Base-by-base conservation (phyloP, 2,113 vertebrate genomes). In the Sorex fumeus region DNA sequence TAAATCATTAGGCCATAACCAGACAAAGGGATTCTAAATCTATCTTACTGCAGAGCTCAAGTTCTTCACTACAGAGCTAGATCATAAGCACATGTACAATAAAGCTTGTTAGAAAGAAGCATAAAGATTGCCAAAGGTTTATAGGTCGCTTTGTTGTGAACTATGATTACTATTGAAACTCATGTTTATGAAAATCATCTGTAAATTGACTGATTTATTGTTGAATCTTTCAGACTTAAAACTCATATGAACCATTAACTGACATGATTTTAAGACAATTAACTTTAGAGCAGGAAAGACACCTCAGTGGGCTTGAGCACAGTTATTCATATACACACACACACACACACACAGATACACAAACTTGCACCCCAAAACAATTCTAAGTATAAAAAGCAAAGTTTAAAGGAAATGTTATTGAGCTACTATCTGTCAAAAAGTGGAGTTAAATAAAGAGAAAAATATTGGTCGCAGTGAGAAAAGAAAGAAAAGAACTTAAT, bases 181-280 rank as follows among this genome's bases (percentile, higher is more conserved):
- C n/a, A 95, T 62, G 83, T 91, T 94, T 79, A 71, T 57, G 34
- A 95, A 60, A 57, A 90, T 30, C 94, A 43, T 74, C 53, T 96
- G 67, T 96, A 96, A 96, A 92, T 95, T 96, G 82, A 90, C 90
- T 96, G 95, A 71, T 93, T 96, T 96, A 96, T 96, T 94, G 84
- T 69, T 64, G 57, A 81, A 53, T 93, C 95, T 87, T 8, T 74
- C 90, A 96, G 94, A 96, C 8, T 93, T 94, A 76, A 60, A 85
- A 2, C 57, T 97, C 86, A 57, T 45, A 74, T 94, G 87, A 94
- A 88, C 83, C 93, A 97, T 97, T 95, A 93, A 97, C 84, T 70
- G 23, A 90, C 62, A 34, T 86, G 93, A 36, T 28, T 64, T 90
- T 80, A 90, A 96, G 62, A 47, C 0, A 94, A 78, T 93, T 95